phyloP scores from a whole-genome alignment of 2,888 invertebrate genomes.

The Autographa gamma region DNA sequence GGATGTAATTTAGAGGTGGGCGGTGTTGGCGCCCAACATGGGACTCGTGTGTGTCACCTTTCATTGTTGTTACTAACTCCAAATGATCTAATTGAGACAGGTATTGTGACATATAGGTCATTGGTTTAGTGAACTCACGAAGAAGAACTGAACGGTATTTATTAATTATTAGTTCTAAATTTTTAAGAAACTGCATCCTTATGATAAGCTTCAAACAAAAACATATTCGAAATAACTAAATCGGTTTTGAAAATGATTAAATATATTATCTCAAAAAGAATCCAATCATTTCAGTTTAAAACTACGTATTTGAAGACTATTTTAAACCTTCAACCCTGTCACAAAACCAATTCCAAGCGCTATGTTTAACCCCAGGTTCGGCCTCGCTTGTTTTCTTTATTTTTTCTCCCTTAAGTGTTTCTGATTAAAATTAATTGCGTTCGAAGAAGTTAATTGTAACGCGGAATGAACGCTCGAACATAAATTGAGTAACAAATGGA shows the following conservation, averaged over 20 bases:
- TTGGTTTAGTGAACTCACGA: neutral
- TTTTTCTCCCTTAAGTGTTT: conserved; percentile 70
- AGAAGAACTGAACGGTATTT: neutral
- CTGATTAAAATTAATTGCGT: conserved; percentile 83
- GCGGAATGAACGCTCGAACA: conserved; percentile 70
- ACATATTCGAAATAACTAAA: too few relatives aligned
- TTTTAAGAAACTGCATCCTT: too few relatives aligned
- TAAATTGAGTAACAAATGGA: conserved; percentile 75
- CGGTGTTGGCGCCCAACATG: conserved; percentile 60
- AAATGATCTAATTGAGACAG: neutral
- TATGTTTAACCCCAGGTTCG: conserved; percentile 52
- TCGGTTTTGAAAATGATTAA: too few relatives aligned
- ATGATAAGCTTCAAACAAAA: too few relatives aligned
- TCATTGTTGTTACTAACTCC: conserved; percentile 15
- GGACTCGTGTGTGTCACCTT: conserved; percentile 26
- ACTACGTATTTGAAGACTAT: neutral
- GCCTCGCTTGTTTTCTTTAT: conserved; percentile 65
- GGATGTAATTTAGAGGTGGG: conserved; percentile 72
- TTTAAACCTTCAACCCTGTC: conserved; percentile 31
- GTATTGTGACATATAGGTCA: neutral
- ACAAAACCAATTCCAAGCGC: conserved; percentile 46
- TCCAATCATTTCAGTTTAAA: too few relatives aligned
- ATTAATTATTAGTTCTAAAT: too few relatives aligned
- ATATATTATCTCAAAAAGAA: too few relatives aligned
- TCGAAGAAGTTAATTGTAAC: conserved; percentile 79